Base-by-base conservation (phyloP, 2,888 invertebrate species). In the Operophtera brumata region DNA sequence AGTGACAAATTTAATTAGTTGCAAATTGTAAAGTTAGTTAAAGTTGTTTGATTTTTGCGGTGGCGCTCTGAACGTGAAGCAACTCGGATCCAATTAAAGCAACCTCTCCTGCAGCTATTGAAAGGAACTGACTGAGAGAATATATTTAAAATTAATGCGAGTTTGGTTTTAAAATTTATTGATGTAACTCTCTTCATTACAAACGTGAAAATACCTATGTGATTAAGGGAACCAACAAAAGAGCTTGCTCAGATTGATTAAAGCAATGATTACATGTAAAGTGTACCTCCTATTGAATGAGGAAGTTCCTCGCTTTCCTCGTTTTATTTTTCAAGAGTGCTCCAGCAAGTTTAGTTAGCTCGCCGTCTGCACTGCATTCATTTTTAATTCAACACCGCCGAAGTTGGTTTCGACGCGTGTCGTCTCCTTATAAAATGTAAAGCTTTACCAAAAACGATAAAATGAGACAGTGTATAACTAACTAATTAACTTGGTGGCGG, bases 371-470 rank as follows among this genome's bases (percentile, higher is more conserved):
- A 69, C 68, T 74, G 72, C 77, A 77, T 82, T 75, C 76, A 81
- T 81, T 80, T 82, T 80, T 80, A 83, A 82, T 81, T 78, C 71
- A 73, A 78, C 76, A 73, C 71, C 75, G 77, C 70, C 71, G 67
- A 80, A 81, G 77, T 81, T 82, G 76, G 75, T 72, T 72, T 73
- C 75, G 77, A 76, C 76, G 69, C 71, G 73, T 73, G 77, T 75
- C 71, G 73, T 73, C 76, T 75, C 73, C 73, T 68, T 67, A 71
- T 73, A 71, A 76, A 78, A 75, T 78, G 78, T 69, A 52, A 67
- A 70, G 26, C 28, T 49, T 7, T 36, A 36, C 26, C 11, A 9
- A 39, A 32, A 39, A 47, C 39, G 12, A 45, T 35, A 45, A 32
- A 43, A 20, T 47, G 50, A 3, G 20, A 20, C 32, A 34, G 36